A percentile compares a stretch with the other conserved stretches of the same genome.
phyloP scores from a whole-genome alignment of 2,797 vertebrate genomes.

The Bovichtus diacanthus region DNA sequence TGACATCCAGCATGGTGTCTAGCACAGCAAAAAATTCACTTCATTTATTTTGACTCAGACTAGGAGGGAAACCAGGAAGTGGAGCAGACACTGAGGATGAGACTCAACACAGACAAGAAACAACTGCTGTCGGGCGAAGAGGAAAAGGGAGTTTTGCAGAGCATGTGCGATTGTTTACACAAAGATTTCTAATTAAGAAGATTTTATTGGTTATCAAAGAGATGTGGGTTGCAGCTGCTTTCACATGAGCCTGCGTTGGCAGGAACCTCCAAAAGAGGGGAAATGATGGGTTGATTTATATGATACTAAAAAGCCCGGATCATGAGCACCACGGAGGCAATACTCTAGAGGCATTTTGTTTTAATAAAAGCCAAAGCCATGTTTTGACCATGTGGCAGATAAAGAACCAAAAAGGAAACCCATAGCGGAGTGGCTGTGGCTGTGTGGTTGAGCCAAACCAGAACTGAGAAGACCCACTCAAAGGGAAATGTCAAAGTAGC shows the following conservation, averaged over 20 bases:
- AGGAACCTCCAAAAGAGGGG: conserved; percentile 27
- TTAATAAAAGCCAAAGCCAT: conserved; percentile 64
- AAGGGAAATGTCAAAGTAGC: conserved; percentile 61
- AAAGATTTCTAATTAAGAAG: conserved; percentile 37
- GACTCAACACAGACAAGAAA: conserved; percentile 63
- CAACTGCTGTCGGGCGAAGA: conserved; percentile 44
- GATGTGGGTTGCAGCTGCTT: conserved; percentile 49
- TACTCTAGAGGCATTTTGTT: conserved; percentile 50
- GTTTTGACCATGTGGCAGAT: conserved; percentile 70
- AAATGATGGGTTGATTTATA: conserved; percentile 50
- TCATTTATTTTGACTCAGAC: conserved; percentile 52
- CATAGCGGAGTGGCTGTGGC: conserved; percentile 32
- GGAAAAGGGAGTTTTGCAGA: conserved; percentile 43
- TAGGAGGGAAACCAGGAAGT: conserved; percentile 64
- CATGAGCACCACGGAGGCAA: conserved; percentile 44
- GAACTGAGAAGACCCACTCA: conserved; percentile 65
- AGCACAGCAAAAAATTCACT: conserved; percentile 36
- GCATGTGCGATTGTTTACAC: conserved; percentile 24
- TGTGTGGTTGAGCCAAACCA: conserved; percentile 70
- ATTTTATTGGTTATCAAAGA: conserved; percentile 39
- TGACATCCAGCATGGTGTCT: conserved; percentile 38
- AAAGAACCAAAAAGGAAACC: conserved; percentile 55
- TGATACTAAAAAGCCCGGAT: conserved; percentile 42
- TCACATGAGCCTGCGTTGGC: conserved; percentile 47
- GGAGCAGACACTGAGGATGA: conserved; percentile 68